Conservation (phyloP, 2,888 invertebrate genomes). For the Trachelus iudaicus region DNA sequence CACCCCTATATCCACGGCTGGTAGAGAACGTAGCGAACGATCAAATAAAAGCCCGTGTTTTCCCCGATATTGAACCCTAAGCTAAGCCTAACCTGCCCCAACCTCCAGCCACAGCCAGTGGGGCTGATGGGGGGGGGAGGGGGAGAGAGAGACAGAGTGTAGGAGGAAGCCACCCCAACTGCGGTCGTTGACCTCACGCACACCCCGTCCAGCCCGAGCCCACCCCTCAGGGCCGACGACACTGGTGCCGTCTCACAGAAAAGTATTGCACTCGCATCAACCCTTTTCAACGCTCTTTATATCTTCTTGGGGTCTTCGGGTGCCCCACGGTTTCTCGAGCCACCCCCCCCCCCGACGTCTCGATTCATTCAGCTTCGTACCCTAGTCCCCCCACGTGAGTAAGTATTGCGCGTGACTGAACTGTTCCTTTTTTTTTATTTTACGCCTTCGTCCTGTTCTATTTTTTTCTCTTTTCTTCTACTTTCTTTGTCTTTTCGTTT, state of each 20-base stretch:
- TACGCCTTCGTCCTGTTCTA: not conserved
- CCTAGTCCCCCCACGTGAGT: not conserved
- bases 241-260: constrained; percentile 60
- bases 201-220: constrained; percentile 54
- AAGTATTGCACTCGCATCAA: constrained; percentile 56
- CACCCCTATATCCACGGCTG: constrained; percentile 9
- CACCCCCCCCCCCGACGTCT: not conserved
- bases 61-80: constrained; percentile 60
- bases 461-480: not conserved
- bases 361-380: not conserved
- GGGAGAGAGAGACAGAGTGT: constrained; percentile 33
- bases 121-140: constrained; percentile 29
- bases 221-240: constrained; percentile 61
- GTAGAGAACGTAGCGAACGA: constrained; percentile 33
- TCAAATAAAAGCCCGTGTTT: constrained; percentile 60
- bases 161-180: constrained; percentile 60
- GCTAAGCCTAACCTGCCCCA: constrained; percentile 63
- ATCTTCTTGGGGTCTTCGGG: constrained; percentile 10
- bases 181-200: constrained; percentile 62
- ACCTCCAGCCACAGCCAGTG: constrained; percentile 50
- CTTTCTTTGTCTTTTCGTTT: not conserved
- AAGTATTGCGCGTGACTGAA: not conserved
- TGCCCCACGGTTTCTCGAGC: not conserved
- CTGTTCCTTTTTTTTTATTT: not conserved
- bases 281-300: constrained; percentile 47